Conservation (phyloP, 2,797 vertebrate genomes). For the Crossoptilon crossoptilon region DNA sequence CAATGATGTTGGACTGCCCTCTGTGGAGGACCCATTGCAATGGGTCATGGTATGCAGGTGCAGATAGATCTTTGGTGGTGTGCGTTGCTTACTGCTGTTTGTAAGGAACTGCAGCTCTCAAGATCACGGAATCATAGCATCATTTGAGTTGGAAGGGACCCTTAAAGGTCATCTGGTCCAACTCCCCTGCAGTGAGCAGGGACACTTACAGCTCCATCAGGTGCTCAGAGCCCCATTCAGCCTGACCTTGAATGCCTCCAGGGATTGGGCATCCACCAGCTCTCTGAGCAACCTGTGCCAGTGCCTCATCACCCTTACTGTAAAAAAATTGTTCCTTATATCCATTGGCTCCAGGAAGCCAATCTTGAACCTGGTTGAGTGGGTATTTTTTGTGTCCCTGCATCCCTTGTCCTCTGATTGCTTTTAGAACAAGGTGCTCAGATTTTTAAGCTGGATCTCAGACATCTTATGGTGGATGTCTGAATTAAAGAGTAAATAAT, state of each 20-base stretch:
- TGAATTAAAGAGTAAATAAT: neutral
- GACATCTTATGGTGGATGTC: neutral
- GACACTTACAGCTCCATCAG: no score
- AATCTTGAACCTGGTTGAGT: fast-evolving
- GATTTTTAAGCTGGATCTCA: neutral
- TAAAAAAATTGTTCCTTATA: no score
- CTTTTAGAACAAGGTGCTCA: neutral
- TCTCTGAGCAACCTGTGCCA: no score
- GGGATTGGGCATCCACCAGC: no score
- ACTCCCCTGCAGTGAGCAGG: no score
- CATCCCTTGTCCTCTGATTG: neutral
- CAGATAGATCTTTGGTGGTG: neutral
- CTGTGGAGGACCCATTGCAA: neutral
- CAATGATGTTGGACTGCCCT: neutral
- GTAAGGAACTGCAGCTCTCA: neutral
- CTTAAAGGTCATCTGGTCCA: no score
- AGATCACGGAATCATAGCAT: no score
- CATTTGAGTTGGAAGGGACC: no score
- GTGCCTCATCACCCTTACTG: no score
- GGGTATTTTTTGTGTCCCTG: neutral
- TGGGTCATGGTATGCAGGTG: fast-evolving
- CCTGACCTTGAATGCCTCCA: no score
- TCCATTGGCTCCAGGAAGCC: neutral
- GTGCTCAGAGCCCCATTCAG: no score
- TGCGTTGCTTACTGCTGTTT: neutral